These are phyloP conservation scores for Acromyrmex charruanus DNA, from an alignment of 1,140 invertebrate genomes.

Conservation along the genomic window DNA sequence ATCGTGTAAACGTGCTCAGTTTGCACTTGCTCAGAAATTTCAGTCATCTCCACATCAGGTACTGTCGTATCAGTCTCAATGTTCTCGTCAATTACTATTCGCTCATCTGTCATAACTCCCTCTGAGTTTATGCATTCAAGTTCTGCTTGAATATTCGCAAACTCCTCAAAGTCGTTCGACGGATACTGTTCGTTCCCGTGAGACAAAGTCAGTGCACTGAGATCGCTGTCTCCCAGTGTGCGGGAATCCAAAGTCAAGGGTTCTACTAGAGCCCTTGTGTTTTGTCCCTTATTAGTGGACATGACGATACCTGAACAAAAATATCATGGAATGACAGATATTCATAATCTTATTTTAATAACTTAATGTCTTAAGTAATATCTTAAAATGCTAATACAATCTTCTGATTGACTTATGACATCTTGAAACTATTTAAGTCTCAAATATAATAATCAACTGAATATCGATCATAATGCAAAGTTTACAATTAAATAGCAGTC, in stretches of 20 bases:
- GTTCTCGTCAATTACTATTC: conserved; percentile 71
- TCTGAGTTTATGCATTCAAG: conserved; percentile 85
- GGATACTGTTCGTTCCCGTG: conserved; percentile 79
- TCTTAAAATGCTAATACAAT: too few species aligned
- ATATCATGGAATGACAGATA: background rate
- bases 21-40: conserved; percentile 78
- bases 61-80: conserved; percentile 80
- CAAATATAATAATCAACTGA: too few species aligned
- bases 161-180: conserved; percentile 83
- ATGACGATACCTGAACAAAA: conserved; percentile 73
- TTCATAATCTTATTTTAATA: too few species aligned
- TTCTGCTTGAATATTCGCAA: conserved; percentile 85
- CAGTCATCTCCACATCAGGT: conserved; percentile 83
- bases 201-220: conserved; percentile 80
- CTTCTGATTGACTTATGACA: too few species aligned
- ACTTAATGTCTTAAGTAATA: too few species aligned
- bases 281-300: conserved; percentile 81
- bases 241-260: conserved; percentile 78
- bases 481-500: background rate
- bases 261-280: conserved; percentile 81
- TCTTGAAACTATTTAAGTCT: too few species aligned
- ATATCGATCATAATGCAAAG: too few species aligned
- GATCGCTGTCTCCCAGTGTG: conserved; percentile 80
- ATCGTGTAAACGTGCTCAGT: conserved; percentile 82
- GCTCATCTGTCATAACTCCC: conserved; percentile 83